Base-by-base conservation (phyloP, 2,888 invertebrate species). In the Pseudococcus longispinus region DNA sequence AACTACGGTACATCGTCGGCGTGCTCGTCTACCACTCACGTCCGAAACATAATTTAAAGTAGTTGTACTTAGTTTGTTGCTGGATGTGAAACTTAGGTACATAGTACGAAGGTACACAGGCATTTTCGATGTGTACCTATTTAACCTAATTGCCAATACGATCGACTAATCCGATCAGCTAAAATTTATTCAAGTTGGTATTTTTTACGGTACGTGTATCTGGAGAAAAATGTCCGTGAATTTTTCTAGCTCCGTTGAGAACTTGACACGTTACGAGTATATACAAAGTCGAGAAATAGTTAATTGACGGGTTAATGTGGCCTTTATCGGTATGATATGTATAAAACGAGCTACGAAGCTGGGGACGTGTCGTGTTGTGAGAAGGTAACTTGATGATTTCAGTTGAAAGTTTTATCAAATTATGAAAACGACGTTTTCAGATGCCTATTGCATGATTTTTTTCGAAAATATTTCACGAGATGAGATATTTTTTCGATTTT, bases 41-140 rank as follows among this genome's bases (percentile, higher is more conserved):
- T 80, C 77, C 77, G 42, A 80, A 80, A 80, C 77, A 80, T 80
- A 42, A 80, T 80, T 80, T 80, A 80, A 70, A 80, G 77, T 29
- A 80, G 29, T 80, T 20, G 32, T 9, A 60, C 8, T 37, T 37
- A 8, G 37, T 37, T 4, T 60, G 60, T 23, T 23, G 15, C 77
- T 65, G 29, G 29, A 29, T 70, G 70, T 70, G 70, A 65, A 65
- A 65, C 26, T 65, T 26, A 2, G n/a, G n/a, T n/a, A n/a, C n/a
- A n/a, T n/a, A n/a, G n/a, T n/a, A n/a, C 26, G 65, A 70, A 70
- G 29, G 77, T 42, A 42, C 18, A 80, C 42, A 20, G 42, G 77
- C 77, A 80, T 80, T 80, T 80, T 80, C 23, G 9, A 18, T 1
- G 29, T 70, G 70, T 29, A 70, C n/a, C 1, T 65, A n/a, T 26